Evolutionary conservation across 1,140 invertebrate genomes (phyloP).

Genomic region (Apis dorsata): DNA sequence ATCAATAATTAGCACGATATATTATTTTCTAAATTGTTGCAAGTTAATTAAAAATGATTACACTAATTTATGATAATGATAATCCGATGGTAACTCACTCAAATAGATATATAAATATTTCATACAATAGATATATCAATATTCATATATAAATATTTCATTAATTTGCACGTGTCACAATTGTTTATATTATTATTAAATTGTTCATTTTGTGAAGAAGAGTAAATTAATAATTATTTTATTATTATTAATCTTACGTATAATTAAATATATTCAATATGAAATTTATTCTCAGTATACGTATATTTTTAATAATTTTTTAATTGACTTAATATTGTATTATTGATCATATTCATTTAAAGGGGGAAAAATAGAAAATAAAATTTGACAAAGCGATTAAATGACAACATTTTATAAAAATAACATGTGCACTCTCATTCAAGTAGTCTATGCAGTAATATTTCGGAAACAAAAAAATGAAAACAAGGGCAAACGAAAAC

Average conservation of each 20-base stretch:
- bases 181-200: not conserved
- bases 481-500: not conserved
- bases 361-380: not conserved
- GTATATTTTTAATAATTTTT: not conserved
- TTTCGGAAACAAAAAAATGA: not conserved
- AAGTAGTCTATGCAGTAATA: not conserved
- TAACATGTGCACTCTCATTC: not conserved
- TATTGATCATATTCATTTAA: too few species aligned
- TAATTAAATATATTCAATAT: not conserved
- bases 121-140: not conserved
- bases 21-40: too few species aligned
- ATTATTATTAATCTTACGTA: not conserved
- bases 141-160: not conserved
- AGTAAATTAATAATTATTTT: not conserved
- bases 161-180: not conserved
- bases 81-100: not conserved
- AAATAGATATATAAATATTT: not conserved
- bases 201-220: not conserved
- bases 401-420: not conserved
- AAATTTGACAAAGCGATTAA: not conserved
- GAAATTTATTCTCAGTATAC: not conserved
- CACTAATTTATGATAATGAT: too few species aligned
- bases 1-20: too few species aligned
- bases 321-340: not conserved
- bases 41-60: too few species aligned